A percentile compares a stretch with the other conserved stretches of the same genome.
These are phyloP conservation scores for Xylota segnis DNA, from an alignment of 2,888 invertebrate genomes.

Conservation along the genomic window DNA sequence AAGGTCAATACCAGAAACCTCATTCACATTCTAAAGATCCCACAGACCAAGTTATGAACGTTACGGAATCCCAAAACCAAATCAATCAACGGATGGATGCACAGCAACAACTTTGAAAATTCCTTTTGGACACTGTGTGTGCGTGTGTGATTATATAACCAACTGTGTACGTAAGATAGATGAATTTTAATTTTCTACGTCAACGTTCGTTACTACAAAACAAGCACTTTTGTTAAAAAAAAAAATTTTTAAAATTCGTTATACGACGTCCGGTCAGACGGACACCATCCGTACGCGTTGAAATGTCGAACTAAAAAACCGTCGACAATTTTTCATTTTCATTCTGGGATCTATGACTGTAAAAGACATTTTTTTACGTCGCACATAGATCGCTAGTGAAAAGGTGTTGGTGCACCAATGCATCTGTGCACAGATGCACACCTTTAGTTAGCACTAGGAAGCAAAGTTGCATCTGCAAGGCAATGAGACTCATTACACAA, in stretches of 20 bases:
- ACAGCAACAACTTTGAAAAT: slow-evolving; percentile 57
- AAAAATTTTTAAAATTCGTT: slow-evolving; percentile 48
- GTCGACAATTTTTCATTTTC: slow-evolving; percentile 53
- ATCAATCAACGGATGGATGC: slow-evolving; percentile 21
- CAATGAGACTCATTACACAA: slow-evolving; percentile 68
- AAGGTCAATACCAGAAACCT: slow-evolving; percentile 57
- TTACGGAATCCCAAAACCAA: slow-evolving; percentile 6
- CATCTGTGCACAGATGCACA: slow-evolving; percentile 71
- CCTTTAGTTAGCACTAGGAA: slow-evolving; percentile 69
- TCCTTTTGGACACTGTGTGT: slow-evolving; percentile 39
- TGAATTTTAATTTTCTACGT: slow-evolving; percentile 10
- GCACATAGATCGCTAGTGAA: slow-evolving; percentile 53
- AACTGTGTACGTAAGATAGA: slow-evolving; percentile 13
- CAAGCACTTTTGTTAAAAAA: slow-evolving; percentile 48
- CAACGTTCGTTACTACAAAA: slow-evolving; percentile 60
- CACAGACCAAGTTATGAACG: not conserved
- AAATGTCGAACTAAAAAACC: slow-evolving; percentile 80
- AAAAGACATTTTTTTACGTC: slow-evolving; percentile 26
- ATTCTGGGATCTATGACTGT: slow-evolving; percentile 40
- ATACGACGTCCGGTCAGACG: slow-evolving; percentile 77
- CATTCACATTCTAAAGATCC: not conserved
- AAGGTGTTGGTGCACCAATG: slow-evolving; percentile 66
- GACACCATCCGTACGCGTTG: slow-evolving; percentile 82
- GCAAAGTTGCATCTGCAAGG: slow-evolving; percentile 64
- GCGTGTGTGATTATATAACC: slow-evolving; percentile 60